phyloP scores from a whole-genome alignment of 2,797 vertebrate species.

The Darevskia nairensis region DNA sequence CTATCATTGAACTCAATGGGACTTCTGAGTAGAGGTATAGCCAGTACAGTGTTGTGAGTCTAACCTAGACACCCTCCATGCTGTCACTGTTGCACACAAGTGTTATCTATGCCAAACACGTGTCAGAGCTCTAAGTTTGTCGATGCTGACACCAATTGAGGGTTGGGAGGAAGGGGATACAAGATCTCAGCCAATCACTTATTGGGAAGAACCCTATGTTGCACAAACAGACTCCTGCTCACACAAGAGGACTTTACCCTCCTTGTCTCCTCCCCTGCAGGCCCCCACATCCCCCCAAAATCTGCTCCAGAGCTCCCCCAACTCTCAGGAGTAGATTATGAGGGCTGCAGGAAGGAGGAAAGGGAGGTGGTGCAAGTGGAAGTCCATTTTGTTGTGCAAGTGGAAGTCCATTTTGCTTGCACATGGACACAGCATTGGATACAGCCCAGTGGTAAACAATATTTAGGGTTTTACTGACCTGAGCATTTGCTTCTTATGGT shows the following conservation, averaged over 20 bases:
- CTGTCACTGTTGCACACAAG: neutral
- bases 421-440: neutral
- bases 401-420: too few relatives aligned
- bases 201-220: neutral
- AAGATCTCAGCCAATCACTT: neutral
- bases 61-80: neutral
- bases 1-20: neutral
- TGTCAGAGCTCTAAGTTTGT: too few relatives aligned
- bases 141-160: neutral
- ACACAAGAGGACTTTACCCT: too few relatives aligned
- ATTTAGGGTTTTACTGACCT: constrained; percentile 79
- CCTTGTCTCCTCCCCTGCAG: too few relatives aligned
- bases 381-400: too few relatives aligned
- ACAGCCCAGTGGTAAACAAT: neutral
- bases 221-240: too few relatives aligned
- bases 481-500: constrained; percentile 93
- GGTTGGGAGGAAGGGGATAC: neutral
- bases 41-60: neutral
- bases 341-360: too few relatives aligned
- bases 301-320: too few relatives aligned
- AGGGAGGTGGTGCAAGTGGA: too few relatives aligned
- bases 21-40: neutral
- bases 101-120: neutral
- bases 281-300: too few relatives aligned
- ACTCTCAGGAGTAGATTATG: too few relatives aligned